Conservation (phyloP, 2,888 invertebrate genomes). For the Agrotis exclamationis region DNA sequence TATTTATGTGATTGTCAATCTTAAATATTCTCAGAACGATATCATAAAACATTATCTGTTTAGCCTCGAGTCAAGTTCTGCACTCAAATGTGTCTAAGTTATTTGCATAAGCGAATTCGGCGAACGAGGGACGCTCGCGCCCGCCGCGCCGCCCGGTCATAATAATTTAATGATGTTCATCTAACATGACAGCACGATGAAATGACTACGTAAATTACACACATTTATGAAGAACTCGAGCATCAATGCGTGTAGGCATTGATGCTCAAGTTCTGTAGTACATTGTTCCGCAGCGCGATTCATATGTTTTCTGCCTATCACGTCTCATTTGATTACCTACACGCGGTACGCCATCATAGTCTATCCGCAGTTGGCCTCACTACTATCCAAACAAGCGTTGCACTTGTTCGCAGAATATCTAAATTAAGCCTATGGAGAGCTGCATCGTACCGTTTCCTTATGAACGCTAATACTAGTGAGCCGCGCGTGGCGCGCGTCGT, state of each 20-base stretch:
- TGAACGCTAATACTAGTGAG: conserved; percentile 74
- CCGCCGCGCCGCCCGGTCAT: conserved; percentile 69
- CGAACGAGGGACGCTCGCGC: conserved; percentile 67
- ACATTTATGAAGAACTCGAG: too few relatives aligned
- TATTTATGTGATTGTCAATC: conserved; percentile 62
- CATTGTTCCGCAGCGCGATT: conserved; percentile 35
- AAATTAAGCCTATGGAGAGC: conserved; percentile 65
- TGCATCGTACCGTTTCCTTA: conserved; percentile 79
- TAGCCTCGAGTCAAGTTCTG: conserved; percentile 73
- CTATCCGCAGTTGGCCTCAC: conserved; percentile 31
- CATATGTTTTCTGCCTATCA: conserved; percentile 58
- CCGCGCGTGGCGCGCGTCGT: conserved; percentile 65
- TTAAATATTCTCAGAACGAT: conserved; percentile 74
- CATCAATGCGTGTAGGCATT: conserved; percentile 51
- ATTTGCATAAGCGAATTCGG: conserved; percentile 81
- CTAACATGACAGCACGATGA: conserved; percentile 75
- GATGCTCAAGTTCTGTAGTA: conserved; percentile 36
- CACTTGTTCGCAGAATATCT: conserved; percentile 74
- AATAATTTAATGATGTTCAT: conserved; percentile 79
- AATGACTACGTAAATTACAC: conserved; percentile 72
- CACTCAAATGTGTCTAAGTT: conserved; percentile 71
- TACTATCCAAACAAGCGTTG: conserved; percentile 41
- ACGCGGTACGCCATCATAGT: conserved; percentile 29
- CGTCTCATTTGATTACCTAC: conserved; percentile 41
- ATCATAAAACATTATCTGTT: conserved; percentile 71